Evolutionary conservation across 37 sponge, comb jelly and placozoan species (phyloP).

Genomic region (Spongilla lacustris): DNA sequence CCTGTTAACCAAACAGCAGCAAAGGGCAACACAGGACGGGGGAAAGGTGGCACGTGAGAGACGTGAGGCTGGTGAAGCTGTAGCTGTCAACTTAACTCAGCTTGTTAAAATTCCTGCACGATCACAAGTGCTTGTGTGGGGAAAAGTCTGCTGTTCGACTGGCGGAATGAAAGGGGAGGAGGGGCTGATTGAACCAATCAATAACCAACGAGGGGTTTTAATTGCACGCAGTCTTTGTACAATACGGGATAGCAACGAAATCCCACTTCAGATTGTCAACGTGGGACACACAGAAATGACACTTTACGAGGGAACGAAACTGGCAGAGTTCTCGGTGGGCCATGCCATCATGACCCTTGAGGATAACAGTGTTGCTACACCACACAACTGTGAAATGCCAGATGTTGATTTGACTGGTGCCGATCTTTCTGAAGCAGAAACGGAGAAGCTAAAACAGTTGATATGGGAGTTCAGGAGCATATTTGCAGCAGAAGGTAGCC

Average conservation of each 20-base stretch:
- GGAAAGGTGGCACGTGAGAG: not conserved
- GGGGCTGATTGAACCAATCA: not conserved
- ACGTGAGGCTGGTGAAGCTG: not conserved
- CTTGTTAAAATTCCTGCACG: not conserved
- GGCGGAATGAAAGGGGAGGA: not conserved
- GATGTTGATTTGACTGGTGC: not conserved
- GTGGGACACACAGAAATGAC: not conserved
- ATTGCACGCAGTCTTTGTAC: constrained; percentile 6
- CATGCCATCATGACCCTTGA: not conserved
- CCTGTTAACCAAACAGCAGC: no score
- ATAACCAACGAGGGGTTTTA: not conserved
- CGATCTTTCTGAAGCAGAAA: not conserved
- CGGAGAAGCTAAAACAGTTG: not conserved
- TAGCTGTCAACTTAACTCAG: not conserved
- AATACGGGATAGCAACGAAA: not conserved
- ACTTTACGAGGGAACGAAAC: not conserved
- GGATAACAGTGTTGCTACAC: not conserved
- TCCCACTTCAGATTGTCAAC: constrained; percentile 7
- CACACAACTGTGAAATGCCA: not conserved
- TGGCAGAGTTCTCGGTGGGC: not conserved
- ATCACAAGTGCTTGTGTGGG: not conserved
- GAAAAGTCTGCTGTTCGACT: no score
- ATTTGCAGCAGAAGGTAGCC: not conserved
- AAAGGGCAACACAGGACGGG: not conserved
- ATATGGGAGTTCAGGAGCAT: not conserved